phyloP scores from a whole-genome alignment of 2,113 vertebrate species.

The Antennarius striatus region DNA sequence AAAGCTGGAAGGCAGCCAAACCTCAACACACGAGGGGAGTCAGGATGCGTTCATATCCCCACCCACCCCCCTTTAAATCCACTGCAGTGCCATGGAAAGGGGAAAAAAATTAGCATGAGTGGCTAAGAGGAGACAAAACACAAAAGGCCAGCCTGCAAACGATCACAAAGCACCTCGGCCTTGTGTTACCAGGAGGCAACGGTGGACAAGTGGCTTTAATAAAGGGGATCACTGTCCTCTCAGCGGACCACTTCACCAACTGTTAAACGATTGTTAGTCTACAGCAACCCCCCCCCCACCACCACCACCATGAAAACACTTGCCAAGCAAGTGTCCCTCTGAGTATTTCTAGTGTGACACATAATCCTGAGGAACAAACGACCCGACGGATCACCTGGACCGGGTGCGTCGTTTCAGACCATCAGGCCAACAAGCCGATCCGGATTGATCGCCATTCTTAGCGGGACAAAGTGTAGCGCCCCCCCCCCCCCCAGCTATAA shows the following conservation, averaged over 20 bases:
- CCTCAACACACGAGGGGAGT: slow-evolving; percentile 56
- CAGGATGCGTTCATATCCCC: slow-evolving; percentile 58
- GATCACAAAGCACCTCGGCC: slow-evolving; percentile 65
- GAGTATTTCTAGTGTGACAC: slow-evolving; percentile 41
- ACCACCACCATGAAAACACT: slow-evolving; percentile 13
- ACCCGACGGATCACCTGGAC: slow-evolving; percentile 43
- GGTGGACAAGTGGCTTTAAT: slow-evolving; percentile 74
- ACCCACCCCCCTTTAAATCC: slow-evolving; percentile 28
- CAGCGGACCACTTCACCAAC: slow-evolving; percentile 71
- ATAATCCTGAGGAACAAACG: slow-evolving; percentile 53
- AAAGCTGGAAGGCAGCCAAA: slow-evolving; percentile 76
- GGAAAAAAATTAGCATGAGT: slow-evolving; percentile 20
- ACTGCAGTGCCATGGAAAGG: slow-evolving; percentile 41
- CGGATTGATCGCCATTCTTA: slow-evolving; percentile 41
- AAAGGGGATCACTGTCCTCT: slow-evolving; percentile 72
- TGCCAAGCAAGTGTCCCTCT: slow-evolving; percentile 61
- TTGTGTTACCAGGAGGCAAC: slow-evolving; percentile 40
- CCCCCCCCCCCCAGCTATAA: slow-evolving; percentile 30
- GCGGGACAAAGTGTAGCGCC: not conserved
- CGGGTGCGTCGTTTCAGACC: slow-evolving; percentile 14
- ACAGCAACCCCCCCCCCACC: slow-evolving; percentile 48
- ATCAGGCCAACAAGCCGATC: slow-evolving; percentile 28
- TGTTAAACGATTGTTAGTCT: slow-evolving; percentile 72
- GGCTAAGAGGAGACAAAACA: slow-evolving; percentile 60
- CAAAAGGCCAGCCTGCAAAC: slow-evolving; percentile 63